phyloP scores from a whole-genome alignment of 2,888 invertebrate species.

The Campoplex capitator region DNA sequence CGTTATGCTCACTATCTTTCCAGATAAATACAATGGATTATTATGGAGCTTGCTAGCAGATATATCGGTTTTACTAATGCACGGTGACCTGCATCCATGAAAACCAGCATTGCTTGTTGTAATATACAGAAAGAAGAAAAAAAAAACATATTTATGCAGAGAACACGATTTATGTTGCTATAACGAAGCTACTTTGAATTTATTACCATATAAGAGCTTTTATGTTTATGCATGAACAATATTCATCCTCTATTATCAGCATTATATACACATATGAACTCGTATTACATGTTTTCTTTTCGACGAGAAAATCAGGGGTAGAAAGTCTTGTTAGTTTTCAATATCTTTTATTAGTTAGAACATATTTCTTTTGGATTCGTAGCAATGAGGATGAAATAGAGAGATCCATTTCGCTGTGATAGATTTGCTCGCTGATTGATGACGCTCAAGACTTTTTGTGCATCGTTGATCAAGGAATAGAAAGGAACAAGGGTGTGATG shows the following conservation, averaged over 20 bases:
- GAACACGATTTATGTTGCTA: background rate
- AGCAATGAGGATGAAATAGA: too few species aligned
- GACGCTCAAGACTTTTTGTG: background rate
- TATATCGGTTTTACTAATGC: conserved; percentile 22
- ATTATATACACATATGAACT: background rate
- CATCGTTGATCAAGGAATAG: background rate
- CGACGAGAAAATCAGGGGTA: background rate
- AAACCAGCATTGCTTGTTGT: background rate
- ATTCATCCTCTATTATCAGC: background rate
- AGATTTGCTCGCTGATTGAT: background rate
- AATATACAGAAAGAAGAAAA: background rate
- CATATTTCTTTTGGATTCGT: background rate
- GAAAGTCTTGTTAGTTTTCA: background rate
- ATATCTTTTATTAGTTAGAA: background rate
- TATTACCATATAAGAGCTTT: background rate
- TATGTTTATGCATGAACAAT: background rate
- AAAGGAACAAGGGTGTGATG: background rate
- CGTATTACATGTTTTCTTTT: background rate
- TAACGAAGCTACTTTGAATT: background rate
- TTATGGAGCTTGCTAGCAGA: conserved; percentile 26
- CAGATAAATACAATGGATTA: conserved; percentile 14
- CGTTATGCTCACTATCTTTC: background rate
- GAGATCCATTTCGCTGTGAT: background rate
- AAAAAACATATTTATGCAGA: background rate
- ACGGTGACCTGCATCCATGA: background rate